A percentile compares a stretch with the other conserved stretches of the same genome.
These are phyloP conservation scores for Heliconius himera DNA, from an alignment of 1,140 invertebrate species.

Conservation along the genomic window DNA sequence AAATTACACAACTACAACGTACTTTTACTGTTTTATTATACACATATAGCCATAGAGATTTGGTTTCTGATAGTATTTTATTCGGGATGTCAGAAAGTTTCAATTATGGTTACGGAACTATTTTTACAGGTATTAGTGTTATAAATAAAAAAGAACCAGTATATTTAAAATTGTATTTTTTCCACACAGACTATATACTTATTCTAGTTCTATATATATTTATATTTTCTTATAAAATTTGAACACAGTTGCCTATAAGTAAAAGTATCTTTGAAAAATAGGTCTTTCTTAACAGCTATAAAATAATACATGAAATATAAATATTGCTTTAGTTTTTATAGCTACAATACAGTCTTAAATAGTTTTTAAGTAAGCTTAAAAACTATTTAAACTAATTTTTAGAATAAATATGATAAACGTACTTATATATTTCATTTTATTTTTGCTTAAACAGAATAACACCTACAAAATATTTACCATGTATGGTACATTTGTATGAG, in stretches of 20 bases:
- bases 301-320: conserved; percentile 26
- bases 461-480: background rate
- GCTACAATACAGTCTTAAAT: background rate
- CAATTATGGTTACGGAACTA: too few relatives aligned
- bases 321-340: conserved; percentile 35
- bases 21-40: too few relatives aligned
- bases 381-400: too few relatives aligned
- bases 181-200: conserved; percentile 31
- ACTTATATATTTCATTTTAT: too few relatives aligned
- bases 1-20: too few relatives aligned
- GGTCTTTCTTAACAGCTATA: conserved; percentile 31
- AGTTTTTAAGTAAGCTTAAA: background rate
- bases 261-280: conserved; percentile 37
- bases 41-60: too few relatives aligned
- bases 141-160: conserved; percentile 18
- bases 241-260: conserved; percentile 39
- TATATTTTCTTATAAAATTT: conserved; percentile 40
- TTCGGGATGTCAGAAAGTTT: too few relatives aligned
- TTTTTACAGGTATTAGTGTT: background rate
- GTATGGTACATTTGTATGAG: background rate
- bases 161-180: conserved; percentile 32
- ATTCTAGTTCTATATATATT: conserved; percentile 28
- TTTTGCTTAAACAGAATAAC: background rate
- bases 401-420: too few relatives aligned
- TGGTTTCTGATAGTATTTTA: too few relatives aligned